These are phyloP conservation scores for Dipodomys spectabilis DNA, from an alignment of 2,113 vertebrate species.

Conservation along the genomic window DNA sequence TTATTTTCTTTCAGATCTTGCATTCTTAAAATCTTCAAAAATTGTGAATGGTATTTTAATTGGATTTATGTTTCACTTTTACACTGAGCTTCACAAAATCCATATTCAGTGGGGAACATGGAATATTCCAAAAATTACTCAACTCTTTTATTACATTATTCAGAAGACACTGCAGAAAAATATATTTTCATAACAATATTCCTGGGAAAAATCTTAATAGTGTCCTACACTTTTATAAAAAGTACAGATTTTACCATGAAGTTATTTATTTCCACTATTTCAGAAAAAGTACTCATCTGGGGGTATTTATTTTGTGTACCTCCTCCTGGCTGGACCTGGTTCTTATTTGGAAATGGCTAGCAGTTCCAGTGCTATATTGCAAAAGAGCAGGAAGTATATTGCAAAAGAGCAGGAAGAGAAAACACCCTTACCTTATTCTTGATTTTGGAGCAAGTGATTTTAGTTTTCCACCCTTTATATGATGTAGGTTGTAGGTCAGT, in stretches of 20 bases:
- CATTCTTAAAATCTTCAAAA: neutral
- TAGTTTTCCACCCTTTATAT: too few species aligned
- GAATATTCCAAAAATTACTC: neutral
- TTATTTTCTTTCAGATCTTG: neutral
- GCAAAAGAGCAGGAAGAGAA: too few species aligned
- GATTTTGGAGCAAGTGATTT: too few species aligned
- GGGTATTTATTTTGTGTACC: neutral
- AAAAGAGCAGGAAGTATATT: too few species aligned
- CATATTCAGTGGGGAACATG: neutral
- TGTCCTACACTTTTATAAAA: neutral
- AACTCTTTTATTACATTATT: neutral
- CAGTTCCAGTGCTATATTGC: too few species aligned
- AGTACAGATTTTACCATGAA: neutral
- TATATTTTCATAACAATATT: neutral
- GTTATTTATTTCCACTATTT: neutral
- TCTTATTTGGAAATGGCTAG: neutral
- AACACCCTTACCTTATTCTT: too few species aligned
- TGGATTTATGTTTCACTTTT: neutral
- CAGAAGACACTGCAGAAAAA: neutral
- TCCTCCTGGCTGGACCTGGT: neutral
- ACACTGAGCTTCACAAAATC: neutral
- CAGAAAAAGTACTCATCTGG: neutral
- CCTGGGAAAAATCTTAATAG: neutral
- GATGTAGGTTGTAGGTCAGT: too few species aligned
- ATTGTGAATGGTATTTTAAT: neutral